A percentile compares a stretch with the other conserved stretches of the same genome.
These are phyloP conservation scores for Euura lappo DNA, from an alignment of 1,140 invertebrate species.

Conservation along the genomic window DNA sequence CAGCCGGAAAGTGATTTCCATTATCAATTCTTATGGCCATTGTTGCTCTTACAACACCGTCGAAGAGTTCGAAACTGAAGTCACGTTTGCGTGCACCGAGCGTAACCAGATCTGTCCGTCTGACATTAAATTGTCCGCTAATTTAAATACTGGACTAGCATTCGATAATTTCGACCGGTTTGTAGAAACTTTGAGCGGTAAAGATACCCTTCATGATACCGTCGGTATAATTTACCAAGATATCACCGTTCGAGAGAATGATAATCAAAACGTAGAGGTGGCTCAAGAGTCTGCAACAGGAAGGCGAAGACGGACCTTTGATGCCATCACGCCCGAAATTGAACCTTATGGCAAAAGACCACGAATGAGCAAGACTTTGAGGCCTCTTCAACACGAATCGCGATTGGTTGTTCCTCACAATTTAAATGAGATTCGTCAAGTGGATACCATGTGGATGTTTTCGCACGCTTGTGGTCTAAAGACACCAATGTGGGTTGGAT, in stretches of 20 bases:
- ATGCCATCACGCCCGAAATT: constrained; percentile 25
- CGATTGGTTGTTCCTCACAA: too few relatives aligned
- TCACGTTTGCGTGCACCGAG: constrained; percentile 22
- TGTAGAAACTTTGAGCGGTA: constrained; percentile 41
- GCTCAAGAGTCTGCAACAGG: constrained; percentile 8
- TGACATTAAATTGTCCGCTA: constrained; percentile 26
- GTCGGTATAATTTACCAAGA: constrained; percentile 41
- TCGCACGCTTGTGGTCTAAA: not conserved
- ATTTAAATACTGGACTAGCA: constrained; percentile 40
- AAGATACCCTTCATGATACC: constrained; percentile 46
- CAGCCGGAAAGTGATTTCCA: constrained; percentile 39
- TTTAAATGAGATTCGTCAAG: too few relatives aligned
- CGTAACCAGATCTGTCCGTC: constrained; percentile 31
- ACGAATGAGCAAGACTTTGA: constrained; percentile 27
- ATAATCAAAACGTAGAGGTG: not conserved
- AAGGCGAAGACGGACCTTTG: constrained; percentile 24
- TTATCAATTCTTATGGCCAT: constrained; percentile 36
- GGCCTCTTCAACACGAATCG: not conserved
- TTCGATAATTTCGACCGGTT: constrained; percentile 53
- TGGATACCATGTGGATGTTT: too few relatives aligned
- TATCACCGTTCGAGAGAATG: not conserved
- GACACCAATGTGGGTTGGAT: constrained; percentile 30
- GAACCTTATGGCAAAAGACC: constrained; percentile 34
- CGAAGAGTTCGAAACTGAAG: constrained; percentile 40
- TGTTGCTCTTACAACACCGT: constrained; percentile 33